phyloP scores from a whole-genome alignment of 1,140 invertebrate species.

The Pseudoatta argentina region DNA sequence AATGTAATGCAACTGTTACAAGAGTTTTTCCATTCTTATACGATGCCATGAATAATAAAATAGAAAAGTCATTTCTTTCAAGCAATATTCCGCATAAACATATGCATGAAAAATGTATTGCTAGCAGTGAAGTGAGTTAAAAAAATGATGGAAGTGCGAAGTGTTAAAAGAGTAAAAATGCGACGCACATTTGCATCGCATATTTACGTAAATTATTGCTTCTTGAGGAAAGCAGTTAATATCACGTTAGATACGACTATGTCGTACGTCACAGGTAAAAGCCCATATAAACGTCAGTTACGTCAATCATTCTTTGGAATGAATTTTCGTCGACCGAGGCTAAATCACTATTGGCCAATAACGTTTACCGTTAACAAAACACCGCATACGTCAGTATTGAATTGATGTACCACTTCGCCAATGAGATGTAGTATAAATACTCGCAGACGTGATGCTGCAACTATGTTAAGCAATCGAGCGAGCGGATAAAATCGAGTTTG shows the following conservation, averaged over 20 bases:
- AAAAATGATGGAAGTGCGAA: not conserved
- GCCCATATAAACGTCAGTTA: constrained; percentile 61
- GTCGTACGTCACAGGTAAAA: constrained; percentile 54
- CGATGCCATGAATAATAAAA: constrained; percentile 7
- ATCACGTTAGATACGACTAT: not conserved
- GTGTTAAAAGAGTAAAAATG: constrained; percentile 18
- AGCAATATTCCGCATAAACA: not conserved
- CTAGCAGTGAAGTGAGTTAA: constrained; percentile 2
- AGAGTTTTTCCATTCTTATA: not conserved
- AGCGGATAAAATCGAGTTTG: constrained; percentile 56
- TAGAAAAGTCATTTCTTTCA: not conserved
- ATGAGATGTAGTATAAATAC: constrained; percentile 72
- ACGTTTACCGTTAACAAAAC: constrained; percentile 72
- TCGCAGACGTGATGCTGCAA: constrained; percentile 67
- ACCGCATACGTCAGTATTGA: constrained; percentile 57
- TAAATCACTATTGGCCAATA: constrained; percentile 71
- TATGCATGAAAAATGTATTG: not conserved
- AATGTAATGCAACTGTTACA: not conserved
- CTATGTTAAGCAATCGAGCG: constrained; percentile 61
- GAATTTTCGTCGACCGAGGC: constrained; percentile 58
- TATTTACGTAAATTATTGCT: constrained; percentile 37
- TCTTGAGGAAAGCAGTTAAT: constrained; percentile 49
- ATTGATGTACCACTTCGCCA: constrained; percentile 73
- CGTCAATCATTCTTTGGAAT: constrained; percentile 72
- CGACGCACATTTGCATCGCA: not conserved